Conservation (phyloP, 2,797 vertebrate species). For the Thalassophryne amazonica region DNA sequence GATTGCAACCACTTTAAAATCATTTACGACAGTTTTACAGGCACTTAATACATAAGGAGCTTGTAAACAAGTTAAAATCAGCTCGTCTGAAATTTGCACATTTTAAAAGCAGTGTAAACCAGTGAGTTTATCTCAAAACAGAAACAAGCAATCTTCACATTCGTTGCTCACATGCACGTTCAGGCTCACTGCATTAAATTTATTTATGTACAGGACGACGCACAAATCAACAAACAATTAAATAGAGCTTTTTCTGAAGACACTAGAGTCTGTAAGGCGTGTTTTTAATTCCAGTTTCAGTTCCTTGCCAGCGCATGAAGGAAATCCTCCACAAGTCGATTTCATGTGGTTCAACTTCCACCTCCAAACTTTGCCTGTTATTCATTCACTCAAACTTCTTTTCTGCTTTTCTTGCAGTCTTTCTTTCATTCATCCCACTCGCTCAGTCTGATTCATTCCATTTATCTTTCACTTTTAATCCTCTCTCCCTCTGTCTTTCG, state of each 20-base stretch:
- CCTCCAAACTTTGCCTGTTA: conserved; percentile 50
- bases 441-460: too few relatives aligned
- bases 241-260: conserved; percentile 13
- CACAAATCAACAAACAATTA: conserved; percentile 10
- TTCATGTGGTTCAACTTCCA: conserved; percentile 56
- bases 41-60: too few relatives aligned
- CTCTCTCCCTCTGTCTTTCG: conserved; percentile 14
- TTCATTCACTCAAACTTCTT: conserved; percentile 21
- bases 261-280: conserved; percentile 51
- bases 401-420: not conserved
- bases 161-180: too few relatives aligned
- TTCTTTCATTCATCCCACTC: conserved; percentile 1
- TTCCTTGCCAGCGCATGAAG: conserved; percentile 47
- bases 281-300: conserved; percentile 41
- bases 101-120: too few relatives aligned
- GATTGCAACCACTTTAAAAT: too few relatives aligned
- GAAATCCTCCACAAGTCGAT: conserved; percentile 44
- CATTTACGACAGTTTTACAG: too few relatives aligned
- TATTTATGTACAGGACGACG: conserved; percentile 5
- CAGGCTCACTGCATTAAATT: not conserved
- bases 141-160: too few relatives aligned
- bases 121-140: too few relatives aligned
- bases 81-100: too few relatives aligned
- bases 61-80: too few relatives aligned
- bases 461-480: conserved; percentile 26